Evolutionary conservation across 1,140 invertebrate genomes (phyloP).

Genomic region (Drosophila subobscura): DNA sequence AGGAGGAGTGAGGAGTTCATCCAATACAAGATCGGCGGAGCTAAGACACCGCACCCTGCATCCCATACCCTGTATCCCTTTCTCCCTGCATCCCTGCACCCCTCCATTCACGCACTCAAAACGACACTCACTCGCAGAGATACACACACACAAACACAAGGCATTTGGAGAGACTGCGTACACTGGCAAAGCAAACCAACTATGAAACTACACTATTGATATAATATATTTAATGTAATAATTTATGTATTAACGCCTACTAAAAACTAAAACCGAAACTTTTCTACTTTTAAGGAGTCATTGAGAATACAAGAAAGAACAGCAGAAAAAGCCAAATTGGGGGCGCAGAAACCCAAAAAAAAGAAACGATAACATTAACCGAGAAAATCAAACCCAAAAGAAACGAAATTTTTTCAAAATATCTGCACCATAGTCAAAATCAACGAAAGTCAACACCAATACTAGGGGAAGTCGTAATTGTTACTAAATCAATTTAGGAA

Average conservation of each 20-base stretch:
- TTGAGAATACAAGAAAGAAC: constrained; percentile 24
- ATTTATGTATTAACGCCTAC: constrained; percentile 78
- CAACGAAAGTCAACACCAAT: constrained; percentile 42
- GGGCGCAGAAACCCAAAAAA: constrained; percentile 27
- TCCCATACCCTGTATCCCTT: not conserved
- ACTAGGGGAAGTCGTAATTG: constrained; percentile 41
- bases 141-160: constrained; percentile 52
- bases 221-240: constrained; percentile 78
- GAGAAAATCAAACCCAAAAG: constrained; percentile 51
- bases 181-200: constrained; percentile 74
- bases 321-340: constrained; percentile 48
- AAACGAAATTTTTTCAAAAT: constrained; percentile 33
- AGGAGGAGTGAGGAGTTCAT: constrained; percentile 9
- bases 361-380: constrained; percentile 40
- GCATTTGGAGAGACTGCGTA: constrained; percentile 75
- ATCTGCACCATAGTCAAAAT: constrained; percentile 44
- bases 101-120: constrained; percentile 15
- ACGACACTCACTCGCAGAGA: constrained; percentile 37
- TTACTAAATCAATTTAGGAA: constrained; percentile 61
- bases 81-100: constrained; percentile 9
- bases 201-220: constrained; percentile 77
- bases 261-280: constrained; percentile 60
- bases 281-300: constrained; percentile 62
- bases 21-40: not conserved
- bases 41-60: constrained; percentile 24